Base-by-base conservation (phyloP, 2,113 vertebrate species). In the Oncorhynchus mykiss region DNA sequence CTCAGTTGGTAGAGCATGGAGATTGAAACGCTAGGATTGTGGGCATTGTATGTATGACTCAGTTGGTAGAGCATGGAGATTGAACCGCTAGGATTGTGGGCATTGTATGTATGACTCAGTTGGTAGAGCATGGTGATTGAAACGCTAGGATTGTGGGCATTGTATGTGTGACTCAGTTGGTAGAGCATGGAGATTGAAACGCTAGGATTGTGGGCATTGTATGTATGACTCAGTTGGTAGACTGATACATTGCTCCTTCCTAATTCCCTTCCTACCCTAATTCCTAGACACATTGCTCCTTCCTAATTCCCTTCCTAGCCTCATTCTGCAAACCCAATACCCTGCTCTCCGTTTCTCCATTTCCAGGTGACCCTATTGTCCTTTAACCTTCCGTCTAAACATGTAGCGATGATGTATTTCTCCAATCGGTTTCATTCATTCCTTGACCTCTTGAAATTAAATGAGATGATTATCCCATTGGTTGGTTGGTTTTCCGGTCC, bases 391-490 rank as follows among this genome's bases (percentile, higher is more conserved):
- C 75, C 49, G 14, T 75, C 79, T 51, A 79, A 84, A 71, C 72
- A 65, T 34, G 18, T 65, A 45, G 51, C 7, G 49, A 29, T 59
- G 59, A 67, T 34, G 11, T 83, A 67, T 85, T 78, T 80, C 49
- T 57, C 64, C 73, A 51, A 64, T 78, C 48, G 3, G 48, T 31
- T 24, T 48, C 82, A 73, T 66, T 87, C 78, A 78, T 77, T 6
- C 71, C 69, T 22, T 11, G 74, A 84, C 80, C 77, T 72, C 39
- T 24, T 51, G 22, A 48, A 31, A 76, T 34, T 24, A 74, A 77
- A 66, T 81, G 74, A 6, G 60, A 72, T 71, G 75, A 39, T 77
- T 80, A 83, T 25, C 71, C 57, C 69, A 66, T 71, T 12, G 66
- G 68, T 51, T 12, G 13, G 68, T 16, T 31, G 54, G 9, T 70